Evolutionary conservation across 2,113 vertebrate genomes (phyloP).

Genomic region (Dasyornis broadbenti): DNA sequence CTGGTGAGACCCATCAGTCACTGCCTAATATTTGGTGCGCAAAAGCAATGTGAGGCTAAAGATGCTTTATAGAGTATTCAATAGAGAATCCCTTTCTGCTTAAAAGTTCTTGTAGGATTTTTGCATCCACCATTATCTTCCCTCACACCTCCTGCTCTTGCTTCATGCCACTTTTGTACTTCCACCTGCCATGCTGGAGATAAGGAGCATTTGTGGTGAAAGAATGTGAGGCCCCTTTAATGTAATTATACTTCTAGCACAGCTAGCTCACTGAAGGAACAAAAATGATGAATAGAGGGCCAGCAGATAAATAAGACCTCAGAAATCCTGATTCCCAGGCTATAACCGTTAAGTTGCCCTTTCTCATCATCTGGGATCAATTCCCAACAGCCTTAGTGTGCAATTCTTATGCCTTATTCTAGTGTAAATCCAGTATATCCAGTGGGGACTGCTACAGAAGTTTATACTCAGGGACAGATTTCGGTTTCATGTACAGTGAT

Average conservation of each 20-base stretch:
- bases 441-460: not conserved
- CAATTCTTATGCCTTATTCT: not conserved
- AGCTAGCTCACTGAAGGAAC: not conserved
- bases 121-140: not conserved
- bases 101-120: not conserved
- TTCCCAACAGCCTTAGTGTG: not conserved
- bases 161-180: not conserved
- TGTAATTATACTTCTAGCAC: not conserved
- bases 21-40: not conserved
- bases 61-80: not conserved
- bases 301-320: not conserved
- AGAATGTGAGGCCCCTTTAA: not conserved
- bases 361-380: not conserved
- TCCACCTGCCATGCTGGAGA: not conserved
- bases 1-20: not conserved
- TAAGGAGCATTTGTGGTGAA: not conserved
- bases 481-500: not conserved
- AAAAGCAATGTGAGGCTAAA: not conserved
- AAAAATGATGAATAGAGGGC: not conserved
- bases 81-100: not conserved
- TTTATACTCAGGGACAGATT: not conserved
- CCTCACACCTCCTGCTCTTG: rapidly evolving
- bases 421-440: not conserved
- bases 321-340: not conserved
- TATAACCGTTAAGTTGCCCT: not conserved